Evolutionary conservation across 2,888 invertebrate genomes (phyloP).

Genomic region (Anorthoa munda): DNA sequence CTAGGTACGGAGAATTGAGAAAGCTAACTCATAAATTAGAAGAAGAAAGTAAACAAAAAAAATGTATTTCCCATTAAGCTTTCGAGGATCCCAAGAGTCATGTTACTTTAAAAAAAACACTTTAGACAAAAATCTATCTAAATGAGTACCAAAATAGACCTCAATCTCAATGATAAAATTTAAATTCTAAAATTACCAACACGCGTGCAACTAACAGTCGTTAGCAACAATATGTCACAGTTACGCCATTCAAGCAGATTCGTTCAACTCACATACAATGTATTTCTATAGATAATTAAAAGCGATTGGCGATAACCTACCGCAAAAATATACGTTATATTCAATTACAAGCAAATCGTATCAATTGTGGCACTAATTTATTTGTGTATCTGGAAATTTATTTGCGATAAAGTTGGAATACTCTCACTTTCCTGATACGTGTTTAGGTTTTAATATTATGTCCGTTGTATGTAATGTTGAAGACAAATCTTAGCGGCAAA

Average conservation of each 20-base stretch:
- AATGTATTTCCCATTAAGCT: too few relatives aligned
- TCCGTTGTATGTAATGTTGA: neutral
- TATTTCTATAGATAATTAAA: conserved; percentile 32
- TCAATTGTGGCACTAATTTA: conserved; percentile 43
- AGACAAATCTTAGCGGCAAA: neutral
- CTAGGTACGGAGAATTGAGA: too few relatives aligned
- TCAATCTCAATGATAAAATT: conserved; percentile 1
- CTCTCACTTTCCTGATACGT: conserved; percentile 27
- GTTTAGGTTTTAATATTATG: conserved; percentile 3
- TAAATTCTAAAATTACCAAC: conserved; percentile 26
- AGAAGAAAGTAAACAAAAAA: too few relatives aligned
- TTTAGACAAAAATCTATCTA: neutral
- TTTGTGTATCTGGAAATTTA: conserved; percentile 51
- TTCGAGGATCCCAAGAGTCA: too few relatives aligned
- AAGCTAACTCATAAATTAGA: too few relatives aligned
- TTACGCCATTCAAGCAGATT: conserved; percentile 26
- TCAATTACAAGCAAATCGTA: conserved; percentile 57
- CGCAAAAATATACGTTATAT: conserved; percentile 57
- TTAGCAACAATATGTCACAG: conserved; percentile 52
- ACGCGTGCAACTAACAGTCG: conserved; percentile 11
- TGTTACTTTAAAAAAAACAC: neutral
- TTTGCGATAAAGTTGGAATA: conserved; percentile 38
- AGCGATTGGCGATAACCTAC: conserved; percentile 42
- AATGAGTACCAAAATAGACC: neutral
- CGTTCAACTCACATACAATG: conserved; percentile 42